Evolutionary conservation across 1,140 invertebrate species (phyloP).

Genomic region (Ganaspis sp.): DNA sequence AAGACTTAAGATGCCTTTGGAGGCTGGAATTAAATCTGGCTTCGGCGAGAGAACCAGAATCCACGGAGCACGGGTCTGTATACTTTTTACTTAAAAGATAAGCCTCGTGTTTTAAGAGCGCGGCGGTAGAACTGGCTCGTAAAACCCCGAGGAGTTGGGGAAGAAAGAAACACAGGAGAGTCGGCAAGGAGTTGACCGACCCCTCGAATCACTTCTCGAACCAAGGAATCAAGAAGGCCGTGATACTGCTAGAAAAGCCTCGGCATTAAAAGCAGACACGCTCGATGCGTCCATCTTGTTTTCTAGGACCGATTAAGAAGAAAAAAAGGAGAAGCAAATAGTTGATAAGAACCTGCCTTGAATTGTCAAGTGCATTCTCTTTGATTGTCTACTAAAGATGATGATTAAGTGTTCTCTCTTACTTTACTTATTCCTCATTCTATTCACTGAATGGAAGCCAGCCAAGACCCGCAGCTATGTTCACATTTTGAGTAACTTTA

Average conservation of each 20-base stretch:
- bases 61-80: conserved; percentile 49
- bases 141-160: conserved; percentile 58
- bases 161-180: conserved; percentile 49
- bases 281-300: conserved; percentile 29
- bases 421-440: conserved; percentile 15
- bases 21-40: conserved; percentile 54
- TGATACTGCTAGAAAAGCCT: conserved; percentile 41
- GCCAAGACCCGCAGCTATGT: conserved; percentile 15
- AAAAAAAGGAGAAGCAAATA: conserved; percentile 3
- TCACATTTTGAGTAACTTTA: conserved; percentile 3
- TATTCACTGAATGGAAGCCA: conserved; percentile 22
- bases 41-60: conserved; percentile 52
- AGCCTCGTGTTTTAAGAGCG: conserved; percentile 62
- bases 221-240: conserved; percentile 47
- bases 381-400: conserved; percentile 25
- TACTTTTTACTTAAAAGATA: conserved; percentile 65
- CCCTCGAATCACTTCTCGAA: conserved; percentile 56
- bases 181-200: conserved; percentile 56
- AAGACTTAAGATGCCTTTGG: conserved; percentile 30
- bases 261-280: conserved; percentile 53
- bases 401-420: conserved; percentile 27
- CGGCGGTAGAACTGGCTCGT: conserved; percentile 59
- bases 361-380: conserved; percentile 19
- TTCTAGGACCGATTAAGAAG: conserved; percentile 16
- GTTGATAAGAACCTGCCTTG: conserved; percentile 20